Conservation (phyloP, 2,113 vertebrate genomes). For the Petaurus breviceps region DNA sequence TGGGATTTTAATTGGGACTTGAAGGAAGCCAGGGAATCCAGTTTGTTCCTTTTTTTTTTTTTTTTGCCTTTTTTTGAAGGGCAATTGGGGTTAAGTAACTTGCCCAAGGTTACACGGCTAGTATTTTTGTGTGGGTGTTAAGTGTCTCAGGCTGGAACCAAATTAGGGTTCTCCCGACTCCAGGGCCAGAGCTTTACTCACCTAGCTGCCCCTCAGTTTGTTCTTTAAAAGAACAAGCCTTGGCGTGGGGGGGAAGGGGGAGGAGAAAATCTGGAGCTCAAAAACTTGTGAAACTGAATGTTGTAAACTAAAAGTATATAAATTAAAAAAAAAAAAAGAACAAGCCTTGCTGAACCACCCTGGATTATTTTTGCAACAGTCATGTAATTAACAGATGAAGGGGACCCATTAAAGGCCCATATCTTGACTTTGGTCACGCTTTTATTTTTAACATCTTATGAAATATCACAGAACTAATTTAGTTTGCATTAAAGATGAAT, state of each 20-base stretch:
- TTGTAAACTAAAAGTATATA: too few species aligned
- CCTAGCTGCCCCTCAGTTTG: too few species aligned
- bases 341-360: neutral
- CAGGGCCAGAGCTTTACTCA: too few species aligned
- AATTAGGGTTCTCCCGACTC: too few species aligned
- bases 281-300: too few species aligned
- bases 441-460: neutral
- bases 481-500: neutral
- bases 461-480: neutral
- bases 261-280: too few species aligned
- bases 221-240: neutral
- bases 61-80: too few species aligned
- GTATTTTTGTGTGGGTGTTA: too few species aligned
- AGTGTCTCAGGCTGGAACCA: too few species aligned
- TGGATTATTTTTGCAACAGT: neutral
- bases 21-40: neutral
- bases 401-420: neutral
- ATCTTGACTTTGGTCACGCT: neutral
- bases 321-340: neutral
- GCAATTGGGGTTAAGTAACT: too few species aligned
- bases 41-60: too few species aligned
- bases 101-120: too few species aligned
- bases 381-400: neutral
- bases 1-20: neutral
- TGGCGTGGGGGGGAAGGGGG: neutral